A percentile compares a stretch with the other conserved stretches of the same genome.
phyloP scores from a whole-genome alignment of 2,888 invertebrate species.

The Stenotaenia linearis region DNA sequence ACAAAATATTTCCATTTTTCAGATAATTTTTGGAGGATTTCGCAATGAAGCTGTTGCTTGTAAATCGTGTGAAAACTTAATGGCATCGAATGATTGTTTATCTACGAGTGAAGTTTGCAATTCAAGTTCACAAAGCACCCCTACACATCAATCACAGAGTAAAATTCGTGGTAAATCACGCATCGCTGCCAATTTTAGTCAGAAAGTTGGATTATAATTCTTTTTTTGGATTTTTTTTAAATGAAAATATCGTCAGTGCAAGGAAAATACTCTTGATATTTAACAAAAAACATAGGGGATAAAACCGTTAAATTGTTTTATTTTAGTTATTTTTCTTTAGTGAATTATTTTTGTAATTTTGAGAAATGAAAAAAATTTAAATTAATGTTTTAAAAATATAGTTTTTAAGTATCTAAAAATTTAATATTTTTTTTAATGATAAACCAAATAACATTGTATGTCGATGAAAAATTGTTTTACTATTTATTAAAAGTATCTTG shows the following conservation, averaged over 20 bases:
- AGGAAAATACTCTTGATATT: neutral
- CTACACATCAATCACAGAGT: neutral
- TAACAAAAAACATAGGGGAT: neutral
- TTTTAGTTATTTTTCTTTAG: neutral
- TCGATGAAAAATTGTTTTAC: neutral
- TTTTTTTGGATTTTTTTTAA: neutral
- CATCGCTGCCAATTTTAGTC: slow-evolving; percentile 17
- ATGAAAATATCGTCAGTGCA: neutral
- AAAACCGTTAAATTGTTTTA: slow-evolving; percentile 1
- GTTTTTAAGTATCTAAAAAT: neutral
- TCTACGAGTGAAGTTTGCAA: neutral
- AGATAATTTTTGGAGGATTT: neutral
- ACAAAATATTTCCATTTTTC: no score
- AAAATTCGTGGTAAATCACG: neutral
- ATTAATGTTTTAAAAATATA: neutral
- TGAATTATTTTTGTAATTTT: neutral
- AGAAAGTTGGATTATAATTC: neutral
- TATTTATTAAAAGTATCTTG: neutral
- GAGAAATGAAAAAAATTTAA: neutral
- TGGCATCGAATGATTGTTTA: neutral
- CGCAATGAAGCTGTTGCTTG: neutral
- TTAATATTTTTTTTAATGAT: neutral
- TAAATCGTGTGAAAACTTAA: slow-evolving; percentile 1
- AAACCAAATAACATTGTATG: neutral
- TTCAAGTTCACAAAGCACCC: slow-evolving; percentile 2